Base-by-base conservation (phyloP, 1,140 invertebrate genomes). In the Pseudomyrmex flavicornis region DNA sequence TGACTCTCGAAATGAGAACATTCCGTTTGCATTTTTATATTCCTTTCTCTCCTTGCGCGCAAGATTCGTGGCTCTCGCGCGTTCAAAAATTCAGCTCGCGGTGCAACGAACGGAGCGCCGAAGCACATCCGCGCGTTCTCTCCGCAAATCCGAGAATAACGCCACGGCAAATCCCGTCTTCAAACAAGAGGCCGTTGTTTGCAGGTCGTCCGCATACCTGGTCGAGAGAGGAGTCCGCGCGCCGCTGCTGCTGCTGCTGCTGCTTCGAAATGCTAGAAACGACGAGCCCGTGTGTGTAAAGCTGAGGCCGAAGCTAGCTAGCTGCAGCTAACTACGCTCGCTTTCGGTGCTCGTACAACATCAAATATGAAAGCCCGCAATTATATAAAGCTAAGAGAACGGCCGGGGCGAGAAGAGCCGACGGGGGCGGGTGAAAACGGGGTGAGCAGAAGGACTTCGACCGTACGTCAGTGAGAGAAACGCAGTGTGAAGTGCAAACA, bases 341-440 rank as follows among this genome's bases (percentile, higher is more conserved):
- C 26, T 17, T 46, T 35, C 20, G 73, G 46, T 50, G 48, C 61
- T 59, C 86, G 82, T 79, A 80, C 79, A 89, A 83, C 83, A 90
- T 90, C 88, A 90, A 90, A 90, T 90, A 90, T 90, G 88, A 90
- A 90, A 89, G 88, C 88, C 80, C 83, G 83, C 88, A 89, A 90
- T 89, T 90, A 89, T 80, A 85, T 90, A 87, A 89, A 85, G 85
- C 88, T 85, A 89, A 87, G 88, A 87, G 75, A 75, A 48, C 35
- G 35, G 35, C 35, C 35, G 35, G 35, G 35, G 35, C 35, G 35
- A 35, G 35, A 35, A 35, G 35, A 52, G 13, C 63, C 65, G 52
- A 56, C 52, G 70, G 58, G 56, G 80, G 8, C 63, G 52, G n/a
- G 75, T 5, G 44, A 20, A 15, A 2, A 4, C 9, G 26, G 10